Conservation (phyloP, 2,888 invertebrate genomes). For the Latheticus oryzae region DNA sequence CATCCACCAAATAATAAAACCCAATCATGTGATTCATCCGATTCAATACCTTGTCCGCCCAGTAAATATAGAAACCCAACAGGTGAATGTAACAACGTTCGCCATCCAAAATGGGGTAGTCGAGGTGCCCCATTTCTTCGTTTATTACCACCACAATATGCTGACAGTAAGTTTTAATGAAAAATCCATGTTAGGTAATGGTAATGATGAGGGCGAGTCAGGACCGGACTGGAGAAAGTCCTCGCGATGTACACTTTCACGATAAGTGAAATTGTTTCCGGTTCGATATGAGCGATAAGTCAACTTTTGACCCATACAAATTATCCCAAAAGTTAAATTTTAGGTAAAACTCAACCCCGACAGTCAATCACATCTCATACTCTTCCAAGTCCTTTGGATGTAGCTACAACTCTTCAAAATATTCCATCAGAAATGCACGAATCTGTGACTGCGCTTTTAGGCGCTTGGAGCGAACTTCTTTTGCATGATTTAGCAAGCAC, state of each 20-base stretch:
- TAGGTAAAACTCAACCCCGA: slow-evolving; percentile 67
- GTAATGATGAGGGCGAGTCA: slow-evolving; percentile 1
- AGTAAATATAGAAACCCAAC: slow-evolving; percentile 85
- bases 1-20: slow-evolving; percentile 43
- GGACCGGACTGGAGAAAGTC: slow-evolving; percentile 16
- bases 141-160: slow-evolving; percentile 78
- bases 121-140: slow-evolving; percentile 82
- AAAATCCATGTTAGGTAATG: slow-evolving; percentile 3
- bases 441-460: slow-evolving; percentile 81
- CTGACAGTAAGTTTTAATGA: slow-evolving; percentile 72
- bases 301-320: slow-evolving; percentile 13
- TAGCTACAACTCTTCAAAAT: slow-evolving; percentile 71
- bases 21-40: slow-evolving; percentile 62
- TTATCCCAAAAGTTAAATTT: slow-evolving; percentile 58
- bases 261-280: slow-evolving; percentile 18
- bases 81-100: slow-evolving; percentile 90
- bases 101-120: slow-evolving; percentile 86
- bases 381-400: slow-evolving; percentile 72
- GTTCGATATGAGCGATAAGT: slow-evolving; percentile 6
- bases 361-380: slow-evolving; percentile 70
- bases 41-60: slow-evolving; percentile 78
- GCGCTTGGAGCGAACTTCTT: slow-evolving; percentile 83
- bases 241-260: slow-evolving; percentile 13
- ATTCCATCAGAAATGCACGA: slow-evolving; percentile 73
- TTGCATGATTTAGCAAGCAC: slow-evolving; percentile 79